These are phyloP conservation scores for Chiridota heheva DNA, from an alignment of 35 echinoderm and acorn worm species.

Conservation along the genomic window DNA sequence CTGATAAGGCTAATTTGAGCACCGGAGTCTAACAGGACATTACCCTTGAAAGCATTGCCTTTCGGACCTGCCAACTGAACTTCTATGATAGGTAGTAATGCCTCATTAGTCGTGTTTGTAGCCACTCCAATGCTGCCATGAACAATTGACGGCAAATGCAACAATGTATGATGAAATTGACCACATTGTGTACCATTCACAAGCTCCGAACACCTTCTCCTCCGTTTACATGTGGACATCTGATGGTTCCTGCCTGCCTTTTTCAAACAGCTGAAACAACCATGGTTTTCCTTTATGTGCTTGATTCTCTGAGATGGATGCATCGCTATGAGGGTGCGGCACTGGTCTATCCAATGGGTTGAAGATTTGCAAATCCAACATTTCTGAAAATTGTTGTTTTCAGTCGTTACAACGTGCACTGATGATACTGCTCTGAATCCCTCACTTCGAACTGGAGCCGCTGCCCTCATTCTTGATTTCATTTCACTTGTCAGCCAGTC, in stretches of 20 bases:
- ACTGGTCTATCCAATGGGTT: constrained; percentile 56
- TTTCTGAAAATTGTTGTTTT: neutral
- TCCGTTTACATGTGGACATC: constrained; percentile 39
- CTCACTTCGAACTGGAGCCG: constrained; percentile 42
- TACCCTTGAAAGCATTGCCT: constrained; percentile 16
- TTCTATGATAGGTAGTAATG: constrained; percentile 24
- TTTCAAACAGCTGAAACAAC: constrained; percentile 57
- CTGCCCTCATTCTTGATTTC: constrained; percentile 49
- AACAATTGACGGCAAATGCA: constrained; percentile 3
- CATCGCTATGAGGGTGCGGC: neutral
- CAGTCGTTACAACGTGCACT: neutral
- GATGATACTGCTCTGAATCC: neutral
- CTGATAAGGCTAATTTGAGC: constrained; percentile 58
- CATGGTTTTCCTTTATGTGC: constrained; percentile 44
- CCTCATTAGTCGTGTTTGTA: neutral
- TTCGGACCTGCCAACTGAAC: constrained; percentile 1
- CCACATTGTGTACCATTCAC: constrained; percentile 24
- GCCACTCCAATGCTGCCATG: constrained; percentile 8
- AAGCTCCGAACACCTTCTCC: constrained; percentile 22
- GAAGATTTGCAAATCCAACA: constrained; percentile 63
- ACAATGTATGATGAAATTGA: constrained; percentile 16
- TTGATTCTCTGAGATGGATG: constrained; percentile 14
- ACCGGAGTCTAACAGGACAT: constrained; percentile 57
- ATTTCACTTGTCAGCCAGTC: constrained; percentile 47
- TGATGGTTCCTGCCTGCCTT: constrained; percentile 37